Evolutionary conservation across 2,888 invertebrate genomes (phyloP).

Genomic region (Synergus japonicus): DNA sequence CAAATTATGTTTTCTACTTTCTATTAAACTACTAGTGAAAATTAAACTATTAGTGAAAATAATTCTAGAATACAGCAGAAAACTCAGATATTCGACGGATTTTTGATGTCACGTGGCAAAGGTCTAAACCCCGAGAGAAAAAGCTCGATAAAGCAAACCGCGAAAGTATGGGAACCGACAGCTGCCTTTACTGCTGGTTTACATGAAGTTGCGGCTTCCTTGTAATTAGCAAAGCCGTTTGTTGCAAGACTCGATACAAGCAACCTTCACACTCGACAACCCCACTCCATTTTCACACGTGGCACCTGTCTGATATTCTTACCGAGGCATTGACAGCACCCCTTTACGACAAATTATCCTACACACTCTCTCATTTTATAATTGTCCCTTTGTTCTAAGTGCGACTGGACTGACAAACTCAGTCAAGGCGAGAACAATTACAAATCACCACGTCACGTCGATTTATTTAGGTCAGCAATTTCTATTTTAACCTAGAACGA

Average conservation of each 20-base stretch:
- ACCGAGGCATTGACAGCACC: conserved; percentile 24
- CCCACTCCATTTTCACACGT: conserved; percentile 42
- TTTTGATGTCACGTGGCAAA: not conserved
- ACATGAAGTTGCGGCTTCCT: conserved; percentile 64
- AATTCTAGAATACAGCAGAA: not conserved
- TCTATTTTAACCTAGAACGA: no score
- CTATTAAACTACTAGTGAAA: no score
- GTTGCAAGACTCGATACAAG: conserved; percentile 57
- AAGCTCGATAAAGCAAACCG: conserved; percentile 50
- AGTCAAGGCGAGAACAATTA: not conserved
- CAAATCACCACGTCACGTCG: not conserved
- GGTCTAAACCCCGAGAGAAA: not conserved
- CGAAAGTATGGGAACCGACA: conserved; percentile 69
- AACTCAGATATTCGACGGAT: not conserved
- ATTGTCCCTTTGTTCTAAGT: conserved; percentile 1
- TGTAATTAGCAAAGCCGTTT: conserved; percentile 70
- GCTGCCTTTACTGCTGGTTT: conserved; percentile 66
- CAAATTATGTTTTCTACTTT: no score
- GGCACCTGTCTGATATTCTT: conserved; percentile 41
- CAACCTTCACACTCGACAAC: conserved; percentile 47
- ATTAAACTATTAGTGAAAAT: no score
- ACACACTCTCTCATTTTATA: conserved; percentile 14
- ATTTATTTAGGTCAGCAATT: not conserved
- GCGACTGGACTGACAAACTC: not conserved
- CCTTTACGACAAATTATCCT: conserved; percentile 20